Percentiles rank a stretch among this genome's conserved stretches.
Evolutionary conservation across 2,113 vertebrate genomes (phyloP).

Genomic region (Oreochromis niloticus): DNA sequence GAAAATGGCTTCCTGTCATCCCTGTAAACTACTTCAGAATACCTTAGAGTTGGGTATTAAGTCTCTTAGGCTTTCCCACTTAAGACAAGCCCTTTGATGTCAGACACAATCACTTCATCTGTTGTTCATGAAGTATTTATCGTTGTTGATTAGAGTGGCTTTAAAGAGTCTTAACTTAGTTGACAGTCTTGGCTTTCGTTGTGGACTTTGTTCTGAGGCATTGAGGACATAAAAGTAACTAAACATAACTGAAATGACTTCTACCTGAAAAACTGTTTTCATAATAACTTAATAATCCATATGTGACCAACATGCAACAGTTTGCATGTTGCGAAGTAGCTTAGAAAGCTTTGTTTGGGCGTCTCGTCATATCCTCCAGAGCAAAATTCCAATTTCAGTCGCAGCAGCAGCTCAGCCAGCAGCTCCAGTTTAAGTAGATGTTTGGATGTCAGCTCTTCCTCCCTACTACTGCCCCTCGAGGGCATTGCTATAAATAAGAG

Average conservation of each 20-base stretch:
- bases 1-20: not conserved
- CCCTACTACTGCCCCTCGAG: not conserved
- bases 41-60: not conserved
- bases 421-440: not conserved
- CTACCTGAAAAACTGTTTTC: not conserved
- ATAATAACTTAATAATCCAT: not conserved
- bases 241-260: not conserved
- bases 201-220: not conserved
- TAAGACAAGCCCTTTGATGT: not conserved
- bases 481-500: constrained; percentile 17
- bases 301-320: not conserved
- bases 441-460: not conserved
- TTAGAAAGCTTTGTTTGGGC: not conserved
- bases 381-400: not conserved
- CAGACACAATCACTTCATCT: not conserved
- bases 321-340: not conserved
- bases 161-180: not conserved
- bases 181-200: not conserved
- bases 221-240: not conserved
- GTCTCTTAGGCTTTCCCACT: not conserved
- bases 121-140: not conserved
- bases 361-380: not conserved
- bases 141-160: not conserved
- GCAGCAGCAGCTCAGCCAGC: not conserved
- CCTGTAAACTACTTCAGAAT: not conserved